Conservation (phyloP, 2,797 vertebrate species). For the Epinephelus coioides region DNA sequence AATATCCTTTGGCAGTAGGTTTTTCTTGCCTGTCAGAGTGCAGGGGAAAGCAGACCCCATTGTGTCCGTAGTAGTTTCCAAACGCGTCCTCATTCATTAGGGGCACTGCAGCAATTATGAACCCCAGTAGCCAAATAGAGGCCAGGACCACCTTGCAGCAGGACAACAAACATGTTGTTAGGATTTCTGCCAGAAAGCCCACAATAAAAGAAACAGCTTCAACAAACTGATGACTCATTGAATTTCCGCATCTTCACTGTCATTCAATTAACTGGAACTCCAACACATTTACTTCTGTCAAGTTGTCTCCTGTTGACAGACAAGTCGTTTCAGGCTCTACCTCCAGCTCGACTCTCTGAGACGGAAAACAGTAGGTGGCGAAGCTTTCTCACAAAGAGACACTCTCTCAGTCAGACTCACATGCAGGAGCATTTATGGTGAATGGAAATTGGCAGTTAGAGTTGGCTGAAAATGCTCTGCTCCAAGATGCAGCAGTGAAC, state of each 20-base stretch:
- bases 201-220: not conserved
- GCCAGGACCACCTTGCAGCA: conserved; percentile 72
- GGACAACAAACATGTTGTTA: conserved; percentile 34
- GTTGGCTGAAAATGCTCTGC: not conserved
- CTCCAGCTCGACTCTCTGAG: not conserved
- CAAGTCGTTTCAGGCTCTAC: not conserved
- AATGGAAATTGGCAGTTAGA: not conserved
- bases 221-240: not conserved
- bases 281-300: conserved; percentile 15
- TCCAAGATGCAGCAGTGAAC: not conserved
- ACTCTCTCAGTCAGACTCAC: not conserved
- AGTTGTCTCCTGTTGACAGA: conserved; percentile 10
- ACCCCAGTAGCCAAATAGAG: conserved; percentile 88
- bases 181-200: not conserved
- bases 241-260: not conserved
- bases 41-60: conserved; percentile 91
- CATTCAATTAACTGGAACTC: conserved; percentile 1
- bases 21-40: conserved; percentile 90
- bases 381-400: not conserved
- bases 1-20: conserved; percentile 87
- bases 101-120: conserved; percentile 88
- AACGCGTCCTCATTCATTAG: conserved; percentile 88
- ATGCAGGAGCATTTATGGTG: not conserved
- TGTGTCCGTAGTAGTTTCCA: conserved; percentile 92
- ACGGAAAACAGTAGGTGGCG: conserved; percentile 12